A percentile compares a stretch with the other conserved stretches of the same genome.
These are phyloP conservation scores for Sesia apiformis DNA, from an alignment of 2,888 invertebrate species.

Conservation along the genomic window DNA sequence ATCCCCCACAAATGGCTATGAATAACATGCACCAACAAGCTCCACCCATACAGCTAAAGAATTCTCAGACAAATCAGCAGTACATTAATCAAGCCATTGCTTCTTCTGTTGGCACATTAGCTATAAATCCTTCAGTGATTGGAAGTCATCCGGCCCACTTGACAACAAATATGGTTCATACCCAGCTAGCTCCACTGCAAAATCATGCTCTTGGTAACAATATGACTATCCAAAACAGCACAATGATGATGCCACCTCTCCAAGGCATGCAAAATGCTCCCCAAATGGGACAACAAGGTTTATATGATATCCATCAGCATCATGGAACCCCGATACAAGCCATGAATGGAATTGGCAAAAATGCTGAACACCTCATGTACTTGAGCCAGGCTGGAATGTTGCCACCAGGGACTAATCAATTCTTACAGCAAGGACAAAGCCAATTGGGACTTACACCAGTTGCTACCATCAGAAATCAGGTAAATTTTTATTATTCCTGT, in stretches of 20 bases:
- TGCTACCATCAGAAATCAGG: constrained; percentile 65
- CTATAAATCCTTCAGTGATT: constrained; percentile 64
- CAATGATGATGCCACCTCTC: constrained; percentile 65
- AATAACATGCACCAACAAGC: constrained; percentile 75
- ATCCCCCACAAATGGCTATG: constrained; percentile 76
- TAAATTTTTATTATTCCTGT: constrained; percentile 33
- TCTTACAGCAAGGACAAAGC: constrained; percentile 77
- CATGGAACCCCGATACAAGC: constrained; percentile 65
- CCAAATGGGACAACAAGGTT: constrained; percentile 66
- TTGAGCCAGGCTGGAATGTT: constrained; percentile 70
- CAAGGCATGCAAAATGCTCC: constrained; percentile 69
- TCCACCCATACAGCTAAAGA: constrained; percentile 58
- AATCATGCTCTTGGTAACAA: constrained; percentile 62
- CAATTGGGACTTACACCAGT: constrained; percentile 70
- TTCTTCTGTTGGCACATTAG: constrained; percentile 62
- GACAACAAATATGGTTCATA: constrained; percentile 69
- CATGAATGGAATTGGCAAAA: constrained; percentile 68
- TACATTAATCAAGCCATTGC: constrained; percentile 64
- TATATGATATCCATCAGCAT: constrained; percentile 67
- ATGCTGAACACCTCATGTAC: constrained; percentile 68
- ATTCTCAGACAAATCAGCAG: constrained; percentile 69
- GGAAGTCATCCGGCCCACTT: constrained; percentile 63
- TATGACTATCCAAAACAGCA: constrained; percentile 58
- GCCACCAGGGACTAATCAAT: constrained; percentile 76
- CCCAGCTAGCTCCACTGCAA: constrained; percentile 69